Base-by-base conservation (phyloP, 2,888 invertebrate genomes). In the Eupithecia dodoneata region DNA sequence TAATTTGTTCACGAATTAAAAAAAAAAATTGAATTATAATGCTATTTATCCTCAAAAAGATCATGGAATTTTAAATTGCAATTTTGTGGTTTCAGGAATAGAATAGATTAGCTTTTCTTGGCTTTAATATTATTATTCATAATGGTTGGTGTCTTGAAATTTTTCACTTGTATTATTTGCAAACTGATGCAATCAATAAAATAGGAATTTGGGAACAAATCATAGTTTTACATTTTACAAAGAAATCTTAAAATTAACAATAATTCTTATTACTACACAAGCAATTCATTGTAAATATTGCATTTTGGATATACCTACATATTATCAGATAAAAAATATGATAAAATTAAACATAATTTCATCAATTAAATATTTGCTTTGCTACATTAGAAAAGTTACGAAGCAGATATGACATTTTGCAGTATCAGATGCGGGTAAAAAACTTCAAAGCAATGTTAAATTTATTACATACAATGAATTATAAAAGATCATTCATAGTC, bases 401-500 rank as follows among this genome's bases (percentile, higher is more conserved):
- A 5, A 41, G 41, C 65, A 13, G 65, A 41, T 3, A 59, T 18
- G 18, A 63, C 10, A 3, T 63, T 63, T 63, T 12, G 30, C 30
- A 18, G 7, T 30, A 30, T 63, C 63, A 63, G 30, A 30, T 12
- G 63, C 4, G 2, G 12, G 63, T 30, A 30, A 18, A 18, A 59
- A 59, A 59, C 18, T 59, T 63, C 2, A 30, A 18, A 63, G 18
- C 63, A 59, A 59, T 30, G 12, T 30, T 4, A 2, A 63, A 63
- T 30, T 12, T 30, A 18, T 63, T 12, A 63, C 12, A 63, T 30
- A 63, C 18, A 30, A 30, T 42, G 2, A 6, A 42, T 15, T 42
- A 66, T 66, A 66, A 66, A 66, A 66, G 41, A 15, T 42, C 66
- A 66, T 66, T 15, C n/a, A 66, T 66, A 30, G 10, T 63, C 66